A percentile compares a stretch with the other conserved stretches of the same genome.
phyloP scores from a whole-genome alignment of 2,888 invertebrate species.

The Sarcophaga subvicina region DNA sequence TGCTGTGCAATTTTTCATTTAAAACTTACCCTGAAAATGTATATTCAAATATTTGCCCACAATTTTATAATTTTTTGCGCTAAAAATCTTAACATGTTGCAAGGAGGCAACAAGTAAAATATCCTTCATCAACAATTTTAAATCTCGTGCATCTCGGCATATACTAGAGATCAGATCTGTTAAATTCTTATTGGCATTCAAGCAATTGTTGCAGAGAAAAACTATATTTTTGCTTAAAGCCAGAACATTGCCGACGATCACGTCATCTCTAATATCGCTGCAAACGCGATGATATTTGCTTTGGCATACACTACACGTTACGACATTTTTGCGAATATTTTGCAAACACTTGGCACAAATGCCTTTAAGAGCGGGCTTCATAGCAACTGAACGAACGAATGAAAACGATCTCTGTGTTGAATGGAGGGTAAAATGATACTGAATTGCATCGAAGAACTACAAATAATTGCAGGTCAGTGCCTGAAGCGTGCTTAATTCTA shows the following conservation, averaged over 20 bases:
- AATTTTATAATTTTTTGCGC: not conserved
- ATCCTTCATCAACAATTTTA: conserved; percentile 23
- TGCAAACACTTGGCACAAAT: conserved; percentile 34
- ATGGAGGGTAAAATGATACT: not conserved
- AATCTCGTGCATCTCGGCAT: conserved; percentile 78
- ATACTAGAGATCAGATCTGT: not conserved
- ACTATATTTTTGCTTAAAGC: conserved; percentile 19
- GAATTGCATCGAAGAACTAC: not conserved
- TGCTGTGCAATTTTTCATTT: too few species aligned
- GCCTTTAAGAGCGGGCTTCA: conserved; percentile 34
- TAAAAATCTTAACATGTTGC: conserved; percentile 23
- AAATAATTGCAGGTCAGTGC: not conserved
- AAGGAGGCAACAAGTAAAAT: not conserved
- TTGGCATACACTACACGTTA: conserved; percentile 34
- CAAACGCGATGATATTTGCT: conserved; percentile 19
- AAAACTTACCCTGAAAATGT: too few species aligned
- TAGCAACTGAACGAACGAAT: not conserved
- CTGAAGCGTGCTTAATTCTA: too few species aligned
- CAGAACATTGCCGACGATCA: not conserved
- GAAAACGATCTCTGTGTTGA: not conserved
- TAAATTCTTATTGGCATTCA: not conserved
- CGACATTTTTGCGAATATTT: conserved; percentile 36
- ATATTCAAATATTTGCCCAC: too few species aligned
- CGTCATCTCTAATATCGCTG: not conserved
- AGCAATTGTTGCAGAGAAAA: conserved; percentile 38